Base-by-base conservation (phyloP, 2,888 invertebrate genomes). In the Ormyrus nitidulus region DNA sequence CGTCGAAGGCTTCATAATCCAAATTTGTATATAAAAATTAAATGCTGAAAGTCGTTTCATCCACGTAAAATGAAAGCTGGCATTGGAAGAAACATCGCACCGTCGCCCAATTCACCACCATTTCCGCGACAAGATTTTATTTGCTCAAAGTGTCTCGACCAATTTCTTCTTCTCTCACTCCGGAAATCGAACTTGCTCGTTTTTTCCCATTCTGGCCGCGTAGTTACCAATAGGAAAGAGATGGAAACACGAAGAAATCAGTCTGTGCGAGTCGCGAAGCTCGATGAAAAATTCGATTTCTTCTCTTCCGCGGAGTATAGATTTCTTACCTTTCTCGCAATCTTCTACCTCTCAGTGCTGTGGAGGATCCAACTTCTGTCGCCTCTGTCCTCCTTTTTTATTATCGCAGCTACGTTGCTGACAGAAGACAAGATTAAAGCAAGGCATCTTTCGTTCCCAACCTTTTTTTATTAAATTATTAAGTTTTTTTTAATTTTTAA, bases 281-380 rank as follows among this genome's bases (percentile, higher is more conserved):
- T 10, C 48, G 58, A 58, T 56, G 69, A 69, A 69, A 69, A 70
- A 71, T 66, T 66, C 66, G 66, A 53, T 66, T 66, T 53, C 49
- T 19, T 13, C 51, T 5, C 34, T 34, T 34, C 34, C 34, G 34
- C 34, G 34, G 34, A 34, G 34, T 34, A 34, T 34, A 34, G 62
- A 64, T n/a, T 44, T 64, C 48, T 64, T 64, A 64, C 46, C 34
- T n/a, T 11, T 48, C 46, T 48, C 46, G 65, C 65, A 65, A 66
- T 51, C 19, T 66, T 10, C 19, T 10, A 49, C 19, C 19, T 48
- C 2, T 34, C 34, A 34, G 4, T 34, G 34, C 34, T 0, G 34
- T 4, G 34, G 34, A 34, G 34, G 34, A 34, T 4, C 34, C 34
- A 34, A 34, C 34, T 2, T 34, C 34, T 34, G 34, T 34, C 34